These are phyloP conservation scores for Synanthedon formicaeformis DNA, from an alignment of 2,888 invertebrate genomes.

Conservation along the genomic window DNA sequence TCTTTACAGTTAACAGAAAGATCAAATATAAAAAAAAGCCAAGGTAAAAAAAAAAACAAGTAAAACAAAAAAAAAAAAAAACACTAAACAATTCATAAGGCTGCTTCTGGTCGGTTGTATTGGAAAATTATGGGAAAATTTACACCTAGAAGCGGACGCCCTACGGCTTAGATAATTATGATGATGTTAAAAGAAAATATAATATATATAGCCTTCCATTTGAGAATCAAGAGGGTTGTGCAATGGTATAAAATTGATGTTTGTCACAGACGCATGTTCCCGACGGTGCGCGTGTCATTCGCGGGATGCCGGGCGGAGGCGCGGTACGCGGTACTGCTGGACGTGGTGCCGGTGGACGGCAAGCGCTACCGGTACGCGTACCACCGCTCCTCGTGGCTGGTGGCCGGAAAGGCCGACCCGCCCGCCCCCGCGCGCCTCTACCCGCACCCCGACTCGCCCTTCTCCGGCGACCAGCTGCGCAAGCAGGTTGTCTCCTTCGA, in stretches of 20 bases:
- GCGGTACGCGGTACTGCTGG: slow-evolving; percentile 93
- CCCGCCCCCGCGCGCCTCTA: slow-evolving; percentile 93
- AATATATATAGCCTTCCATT: too few relatives aligned
- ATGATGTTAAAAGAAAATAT: too few relatives aligned
- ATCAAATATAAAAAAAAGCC: too few relatives aligned
- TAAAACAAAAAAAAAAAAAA: too few relatives aligned
- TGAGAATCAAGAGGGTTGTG: too few relatives aligned
- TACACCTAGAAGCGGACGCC: too few relatives aligned
- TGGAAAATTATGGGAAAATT: too few relatives aligned
- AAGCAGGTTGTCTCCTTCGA: slow-evolving; percentile 98
- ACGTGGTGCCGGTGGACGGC: slow-evolving; percentile 97
- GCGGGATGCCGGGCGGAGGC: slow-evolving; percentile 84
- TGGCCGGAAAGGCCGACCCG: slow-evolving; percentile 99
- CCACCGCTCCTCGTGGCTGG: slow-evolving; percentile 97
- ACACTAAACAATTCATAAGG: too few relatives aligned
- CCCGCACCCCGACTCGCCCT: slow-evolving; percentile 97
- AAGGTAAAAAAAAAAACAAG: too few relatives aligned
- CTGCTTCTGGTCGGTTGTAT: too few relatives aligned
- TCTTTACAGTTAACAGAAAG: too few relatives aligned
- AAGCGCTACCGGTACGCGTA: slow-evolving; percentile 98
- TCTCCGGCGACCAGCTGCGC: slow-evolving; percentile 92
- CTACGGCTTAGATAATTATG: too few relatives aligned
- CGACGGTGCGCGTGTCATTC: slow-evolving; percentile 95
- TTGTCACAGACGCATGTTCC: slow-evolving; percentile 93
- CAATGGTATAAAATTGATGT: not conserved